These are phyloP conservation scores for Nesoenas mayeri DNA, from an alignment of 2,113 vertebrate genomes.

Conservation along the genomic window DNA sequence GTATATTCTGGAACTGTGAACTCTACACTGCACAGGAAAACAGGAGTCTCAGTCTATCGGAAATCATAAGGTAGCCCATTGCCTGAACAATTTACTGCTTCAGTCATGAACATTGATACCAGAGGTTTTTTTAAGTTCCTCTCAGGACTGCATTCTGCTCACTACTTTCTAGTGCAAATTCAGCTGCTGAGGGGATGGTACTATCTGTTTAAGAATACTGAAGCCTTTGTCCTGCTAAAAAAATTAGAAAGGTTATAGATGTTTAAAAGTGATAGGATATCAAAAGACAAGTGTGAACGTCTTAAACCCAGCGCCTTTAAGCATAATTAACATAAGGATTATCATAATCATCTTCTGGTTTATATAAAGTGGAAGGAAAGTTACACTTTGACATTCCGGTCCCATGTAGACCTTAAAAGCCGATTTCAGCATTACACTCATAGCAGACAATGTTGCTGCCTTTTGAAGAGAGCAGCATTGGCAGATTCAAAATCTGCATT, in stretches of 20 bases:
- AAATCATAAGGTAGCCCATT: neutral
- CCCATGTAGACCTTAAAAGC: neutral
- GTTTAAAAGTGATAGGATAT: neutral
- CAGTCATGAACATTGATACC: neutral
- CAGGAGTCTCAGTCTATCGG: neutral
- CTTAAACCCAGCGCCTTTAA: neutral
- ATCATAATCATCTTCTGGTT: neutral
- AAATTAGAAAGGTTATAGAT: neutral
- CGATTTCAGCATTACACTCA: neutral
- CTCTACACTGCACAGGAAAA: neutral
- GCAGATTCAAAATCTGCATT: neutral
- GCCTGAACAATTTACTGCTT: neutral
- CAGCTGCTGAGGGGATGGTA: neutral
- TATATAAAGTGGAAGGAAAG: neutral
- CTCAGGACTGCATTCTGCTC: neutral
- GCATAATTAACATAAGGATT: neutral
- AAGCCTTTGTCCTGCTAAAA: conserved; percentile 1
- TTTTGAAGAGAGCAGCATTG: neutral
- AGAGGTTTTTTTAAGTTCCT: neutral
- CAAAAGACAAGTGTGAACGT: neutral
- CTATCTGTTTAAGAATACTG: neutral
- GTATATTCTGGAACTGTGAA: neutral
- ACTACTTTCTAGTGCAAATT: neutral
- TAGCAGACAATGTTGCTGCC: neutral
- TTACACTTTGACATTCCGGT: neutral